A percentile compares a stretch with the other conserved stretches of the same genome.
Evolutionary conservation across 2,113 vertebrate species (phyloP).

Genomic region (Megalops atlanticus): DNA sequence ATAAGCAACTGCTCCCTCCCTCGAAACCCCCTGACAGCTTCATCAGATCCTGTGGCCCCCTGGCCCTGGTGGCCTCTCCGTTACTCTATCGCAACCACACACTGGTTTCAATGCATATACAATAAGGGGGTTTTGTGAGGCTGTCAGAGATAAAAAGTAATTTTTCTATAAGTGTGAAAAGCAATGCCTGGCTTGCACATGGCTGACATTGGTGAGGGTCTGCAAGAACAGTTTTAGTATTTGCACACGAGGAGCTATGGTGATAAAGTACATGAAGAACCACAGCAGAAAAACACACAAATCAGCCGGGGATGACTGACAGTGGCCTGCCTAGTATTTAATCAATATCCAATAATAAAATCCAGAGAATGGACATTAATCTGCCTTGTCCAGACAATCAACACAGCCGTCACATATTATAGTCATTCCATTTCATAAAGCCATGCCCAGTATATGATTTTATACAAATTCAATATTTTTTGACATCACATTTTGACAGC

Average conservation of each 20-base stretch:
- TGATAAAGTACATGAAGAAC: background rate
- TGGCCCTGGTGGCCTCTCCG: constrained; percentile 28
- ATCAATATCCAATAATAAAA: background rate
- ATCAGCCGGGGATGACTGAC: constrained; percentile 13
- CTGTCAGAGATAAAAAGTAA: constrained; percentile 36
- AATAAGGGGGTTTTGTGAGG: constrained; percentile 42
- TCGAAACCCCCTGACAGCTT: constrained; percentile 42
- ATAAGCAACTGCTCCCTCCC: constrained; percentile 5
- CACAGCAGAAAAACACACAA: background rate
- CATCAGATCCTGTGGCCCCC: constrained; percentile 43
- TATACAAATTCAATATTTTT: background rate
- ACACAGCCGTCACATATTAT: background rate
- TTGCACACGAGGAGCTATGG: too few relatives aligned
- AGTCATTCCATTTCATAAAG: background rate
- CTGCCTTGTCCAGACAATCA: constrained; percentile 4
- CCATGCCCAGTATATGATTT: background rate
- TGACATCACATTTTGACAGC: too few relatives aligned
- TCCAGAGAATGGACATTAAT: background rate
- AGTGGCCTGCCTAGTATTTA: constrained; percentile 6
- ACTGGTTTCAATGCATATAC: constrained; percentile 50
- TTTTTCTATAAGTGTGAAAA: constrained; percentile 17
- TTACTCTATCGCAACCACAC: constrained; percentile 35
- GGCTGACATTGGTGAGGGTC: background rate
- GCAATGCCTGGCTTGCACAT: background rate
- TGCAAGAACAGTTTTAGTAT: too few relatives aligned